Evolutionary conservation across 2,888 invertebrate species (phyloP), one percentile per base, ranked within the genome.

Genomic region (Acleris emargana): DNA sequence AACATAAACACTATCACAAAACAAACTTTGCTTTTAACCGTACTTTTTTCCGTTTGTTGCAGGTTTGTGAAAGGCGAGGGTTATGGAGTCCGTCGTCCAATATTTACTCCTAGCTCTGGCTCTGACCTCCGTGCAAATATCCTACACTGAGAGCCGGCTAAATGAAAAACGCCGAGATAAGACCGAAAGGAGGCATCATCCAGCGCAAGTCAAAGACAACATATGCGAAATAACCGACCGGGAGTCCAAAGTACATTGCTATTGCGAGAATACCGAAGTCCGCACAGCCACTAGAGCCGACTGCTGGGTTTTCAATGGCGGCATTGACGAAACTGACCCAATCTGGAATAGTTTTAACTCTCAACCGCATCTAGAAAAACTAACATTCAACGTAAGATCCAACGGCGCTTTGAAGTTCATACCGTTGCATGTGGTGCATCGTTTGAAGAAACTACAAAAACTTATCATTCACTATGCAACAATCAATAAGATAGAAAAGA

Each of bases 221-320:
- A 91, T 94, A 74, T 94, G 94, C 80, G 93, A 94, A 77, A 93
- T 94, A 74, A 88, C 93, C 55, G 89, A 88, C 69, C 86, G 89
- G 69, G 91, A 93, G 62, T 88, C 93, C 2, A 94, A 94, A 76
- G 90, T 95, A 54, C 95, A 94, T 76, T 96, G 96, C 82, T 94
- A 95, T 77, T 96, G 96, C 82, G 94, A 94, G 75, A 93, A 89
- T 58, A 91, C 92, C 22, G 92, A 92, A 67, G 79, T 89, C n/a
- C 87, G 85, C 75, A 86, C 88, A 11, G 96, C 96, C 1, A 95
- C 94, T 13, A 94, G 94, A 69, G 96, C 95, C 5, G 96, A 96
- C 76, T 97, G 97, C 77, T 95, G 95, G 94, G 94, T 97, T n/a
- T 95, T 96, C 82, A 94, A 94, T 66, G 93, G 94, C 28, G 95